A percentile compares a stretch with the other conserved stretches of the same genome.
Conservation (phyloP, 30 jellyfish, hydroid and myxozoan genomes). For the Mastigias papua region DNA sequence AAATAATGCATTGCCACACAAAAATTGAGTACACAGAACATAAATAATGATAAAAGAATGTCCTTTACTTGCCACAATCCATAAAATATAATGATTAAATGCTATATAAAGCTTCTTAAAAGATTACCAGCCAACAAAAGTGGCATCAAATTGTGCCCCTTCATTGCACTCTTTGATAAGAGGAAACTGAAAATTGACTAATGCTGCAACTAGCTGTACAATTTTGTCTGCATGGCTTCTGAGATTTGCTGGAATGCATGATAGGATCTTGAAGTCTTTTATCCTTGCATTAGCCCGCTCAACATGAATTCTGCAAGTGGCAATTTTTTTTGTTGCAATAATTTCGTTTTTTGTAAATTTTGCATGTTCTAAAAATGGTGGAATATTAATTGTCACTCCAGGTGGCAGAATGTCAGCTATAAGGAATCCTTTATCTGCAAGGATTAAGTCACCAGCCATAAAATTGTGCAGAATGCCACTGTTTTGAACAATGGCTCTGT, state of each 20-base stretch:
- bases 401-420: constrained; percentile 17
- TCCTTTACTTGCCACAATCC: no score
- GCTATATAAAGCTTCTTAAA: no score
- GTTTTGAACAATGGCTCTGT: constrained; percentile 33
- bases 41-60: no score
- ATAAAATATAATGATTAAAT: no score
- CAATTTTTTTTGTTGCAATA: constrained; percentile 1
- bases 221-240: constrained; percentile 32
- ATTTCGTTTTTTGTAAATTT: constrained; percentile 19
- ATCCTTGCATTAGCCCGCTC: constrained; percentile 44
- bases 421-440: constrained; percentile 27
- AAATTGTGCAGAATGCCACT: constrained; percentile 19
- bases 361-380: constrained; percentile 48
- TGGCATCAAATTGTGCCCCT: no score
- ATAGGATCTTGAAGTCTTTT: constrained; percentile 25
- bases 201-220: constrained; percentile 26
- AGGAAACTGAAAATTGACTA: constrained; percentile 26
- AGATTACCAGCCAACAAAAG: no score
- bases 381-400: constrained; percentile 43
- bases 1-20: no score
- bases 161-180: constrained; percentile 10
- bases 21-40: no score
- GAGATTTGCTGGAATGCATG: constrained; percentile 12
- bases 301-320: constrained; percentile 30
- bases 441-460: constrained; percentile 28